Percentiles rank a stretch among this genome's conserved stretches.
Conservation (phyloP, 2,888 invertebrate genomes). For the Ectemnius cavifrons region DNA sequence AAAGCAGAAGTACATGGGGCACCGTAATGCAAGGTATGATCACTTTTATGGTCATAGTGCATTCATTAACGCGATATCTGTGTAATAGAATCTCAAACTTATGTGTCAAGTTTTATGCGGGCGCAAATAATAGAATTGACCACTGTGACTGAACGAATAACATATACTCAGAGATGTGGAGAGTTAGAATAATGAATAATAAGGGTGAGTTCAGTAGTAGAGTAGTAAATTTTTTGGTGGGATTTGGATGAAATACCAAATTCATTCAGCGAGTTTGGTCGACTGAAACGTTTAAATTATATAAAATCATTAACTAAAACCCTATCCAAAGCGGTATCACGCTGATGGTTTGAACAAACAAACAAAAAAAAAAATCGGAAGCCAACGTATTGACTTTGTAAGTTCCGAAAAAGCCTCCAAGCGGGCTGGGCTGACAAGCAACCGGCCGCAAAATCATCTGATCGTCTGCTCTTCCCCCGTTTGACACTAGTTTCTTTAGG, state of each 20-base stretch:
- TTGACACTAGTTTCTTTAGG: constrained; percentile 80
- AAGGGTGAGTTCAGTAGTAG: constrained; percentile 10
- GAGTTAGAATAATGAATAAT: background rate
- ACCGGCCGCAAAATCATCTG: constrained; percentile 71
- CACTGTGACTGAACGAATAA: constrained; percentile 49
- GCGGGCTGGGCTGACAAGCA: constrained; percentile 74
- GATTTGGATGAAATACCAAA: constrained; percentile 32
- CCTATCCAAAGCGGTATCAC: constrained; percentile 18
- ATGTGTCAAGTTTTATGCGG: constrained; percentile 5
- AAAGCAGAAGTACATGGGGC: constrained; percentile 86
- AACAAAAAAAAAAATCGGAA: constrained; percentile 49
- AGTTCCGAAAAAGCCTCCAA: constrained; percentile 75
- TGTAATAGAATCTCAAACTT: constrained; percentile 18
- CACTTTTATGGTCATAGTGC: background rate
- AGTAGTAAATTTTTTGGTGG: constrained; percentile 15
- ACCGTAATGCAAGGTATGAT: constrained; percentile 86
- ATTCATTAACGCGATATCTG: constrained; percentile 27
- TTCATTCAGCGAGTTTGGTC: constrained; percentile 47
- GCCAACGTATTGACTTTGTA: constrained; percentile 58
- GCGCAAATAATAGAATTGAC: constrained; percentile 18
- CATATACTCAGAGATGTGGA: constrained; percentile 15
- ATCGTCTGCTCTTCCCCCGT: constrained; percentile 71
- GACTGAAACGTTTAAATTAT: constrained; percentile 12
- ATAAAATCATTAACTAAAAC: constrained; percentile 35
- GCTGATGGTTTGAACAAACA: constrained; percentile 29